A percentile compares a stretch with the other conserved stretches of the same genome.
These are phyloP conservation scores for Miichthys miiuy DNA, from an alignment of 2,797 vertebrate species.

Conservation along the genomic window DNA sequence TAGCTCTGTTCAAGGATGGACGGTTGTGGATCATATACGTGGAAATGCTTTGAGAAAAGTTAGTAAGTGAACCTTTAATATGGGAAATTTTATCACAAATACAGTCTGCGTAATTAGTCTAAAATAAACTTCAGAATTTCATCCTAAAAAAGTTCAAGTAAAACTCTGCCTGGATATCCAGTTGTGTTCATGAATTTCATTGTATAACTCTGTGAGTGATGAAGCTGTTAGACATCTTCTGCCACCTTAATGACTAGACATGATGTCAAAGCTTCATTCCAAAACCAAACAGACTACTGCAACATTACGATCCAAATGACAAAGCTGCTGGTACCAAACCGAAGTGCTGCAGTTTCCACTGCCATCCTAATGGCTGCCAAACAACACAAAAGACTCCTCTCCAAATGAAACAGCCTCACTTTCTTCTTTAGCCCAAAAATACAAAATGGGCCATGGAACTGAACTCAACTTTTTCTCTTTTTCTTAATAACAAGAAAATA, in stretches of 20 bases:
- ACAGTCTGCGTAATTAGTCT: too few relatives aligned
- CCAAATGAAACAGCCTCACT: slow-evolving; percentile 59
- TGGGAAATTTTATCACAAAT: too few relatives aligned
- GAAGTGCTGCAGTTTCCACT: slow-evolving; percentile 25
- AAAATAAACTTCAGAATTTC: neutral
- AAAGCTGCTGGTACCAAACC: slow-evolving; percentile 44
- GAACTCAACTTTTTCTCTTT: slow-evolving; percentile 18
- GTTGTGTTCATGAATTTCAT: neutral
- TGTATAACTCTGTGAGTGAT: neutral
- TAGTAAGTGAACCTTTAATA: neutral
- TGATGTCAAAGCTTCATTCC: slow-evolving; percentile 31
- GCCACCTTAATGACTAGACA: slow-evolving; percentile 33
- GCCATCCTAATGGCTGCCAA: slow-evolving; percentile 22
- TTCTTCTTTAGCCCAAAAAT: slow-evolving; percentile 21
- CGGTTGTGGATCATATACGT: neutral
- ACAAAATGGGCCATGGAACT: slow-evolving; percentile 31
- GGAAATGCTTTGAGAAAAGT: neutral
- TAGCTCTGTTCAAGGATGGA: neutral
- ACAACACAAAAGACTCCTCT: slow-evolving; percentile 34
- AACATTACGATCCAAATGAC: slow-evolving; percentile 50
- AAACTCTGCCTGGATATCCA: neutral
- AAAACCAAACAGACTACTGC: slow-evolving; percentile 42
- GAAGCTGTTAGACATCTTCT: slow-evolving; percentile 6
- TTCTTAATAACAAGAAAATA: slow-evolving; percentile 15
- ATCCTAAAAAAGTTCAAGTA: neutral